These are phyloP conservation scores for Parnassius mnemosyne DNA, from an alignment of 2,888 invertebrate species.

Conservation along the genomic window DNA sequence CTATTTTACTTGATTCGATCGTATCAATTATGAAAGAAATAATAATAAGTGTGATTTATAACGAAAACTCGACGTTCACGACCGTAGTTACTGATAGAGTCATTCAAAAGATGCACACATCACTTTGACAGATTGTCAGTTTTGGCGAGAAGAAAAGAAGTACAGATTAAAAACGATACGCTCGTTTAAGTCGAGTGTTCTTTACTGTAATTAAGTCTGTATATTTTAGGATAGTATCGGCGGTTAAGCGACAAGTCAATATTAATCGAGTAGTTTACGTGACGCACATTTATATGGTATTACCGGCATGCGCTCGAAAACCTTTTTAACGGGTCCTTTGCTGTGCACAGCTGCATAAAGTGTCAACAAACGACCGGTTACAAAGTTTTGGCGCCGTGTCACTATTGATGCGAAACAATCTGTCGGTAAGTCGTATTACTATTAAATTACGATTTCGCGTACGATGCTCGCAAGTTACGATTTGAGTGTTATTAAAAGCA, in stretches of 20 bases:
- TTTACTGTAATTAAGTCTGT: not conserved
- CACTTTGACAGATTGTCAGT: not conserved
- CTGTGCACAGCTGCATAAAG: not conserved
- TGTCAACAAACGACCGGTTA: not conserved
- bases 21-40: not conserved
- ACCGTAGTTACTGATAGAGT: not conserved
- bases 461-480: not conserved
- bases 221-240: slow-evolving; percentile 18
- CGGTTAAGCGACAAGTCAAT: slow-evolving; percentile 45
- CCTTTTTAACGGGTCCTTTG: not conserved
- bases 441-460: not conserved
- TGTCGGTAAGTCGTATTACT: not conserved
- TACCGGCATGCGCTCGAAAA: not conserved
- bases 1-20: not conserved
- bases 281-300: not conserved
- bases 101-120: not conserved
- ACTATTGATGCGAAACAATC: not conserved
- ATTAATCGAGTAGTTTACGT: slow-evolving; percentile 14
- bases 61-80: not conserved
- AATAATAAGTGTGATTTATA: not conserved
- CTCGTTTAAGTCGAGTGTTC: not conserved
- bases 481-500: not conserved
- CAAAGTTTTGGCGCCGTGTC: not conserved
- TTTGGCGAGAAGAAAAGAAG: not conserved
- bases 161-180: not conserved